Percentiles rank a stretch among this genome's conserved stretches.
These are phyloP conservation scores for Strigamia maritima DNA, from an alignment of 2,888 invertebrate species.

Conservation along the genomic window DNA sequence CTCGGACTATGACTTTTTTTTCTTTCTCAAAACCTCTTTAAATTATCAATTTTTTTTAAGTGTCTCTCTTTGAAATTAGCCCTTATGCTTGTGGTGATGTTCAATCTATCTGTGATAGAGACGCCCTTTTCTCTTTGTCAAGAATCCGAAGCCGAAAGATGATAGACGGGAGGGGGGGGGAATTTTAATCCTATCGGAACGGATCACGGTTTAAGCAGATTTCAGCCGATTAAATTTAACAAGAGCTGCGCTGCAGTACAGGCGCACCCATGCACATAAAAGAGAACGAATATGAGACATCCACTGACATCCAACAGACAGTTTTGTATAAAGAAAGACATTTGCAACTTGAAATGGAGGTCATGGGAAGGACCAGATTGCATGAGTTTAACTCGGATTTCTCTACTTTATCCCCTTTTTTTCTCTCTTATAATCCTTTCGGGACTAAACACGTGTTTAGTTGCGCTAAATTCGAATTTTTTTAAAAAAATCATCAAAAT, in stretches of 20 bases:
- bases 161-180: conserved; percentile 40
- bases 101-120: conserved; percentile 20
- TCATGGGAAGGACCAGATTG: conserved; percentile 1
- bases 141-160: conserved; percentile 37
- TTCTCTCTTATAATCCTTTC: neutral
- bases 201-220: conserved; percentile 44
- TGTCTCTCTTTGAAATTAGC: conserved; percentile 29
- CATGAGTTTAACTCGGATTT: neutral
- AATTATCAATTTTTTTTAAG: conserved; percentile 1
- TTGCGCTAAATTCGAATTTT: neutral
- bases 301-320: conserved; percentile 7
- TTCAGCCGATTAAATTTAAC: conserved; percentile 43
- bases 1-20: neutral
- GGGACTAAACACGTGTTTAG: neutral
- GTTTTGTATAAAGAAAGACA: neutral
- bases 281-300: neutral
- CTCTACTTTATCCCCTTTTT: neutral
- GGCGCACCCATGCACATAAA: conserved; percentile 8
- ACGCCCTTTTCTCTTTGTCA: conserved; percentile 35
- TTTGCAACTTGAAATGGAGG: conserved; percentile 24
- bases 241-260: conserved; percentile 38
- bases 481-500: too few relatives aligned
- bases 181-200: conserved; percentile 43
- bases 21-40: neutral
- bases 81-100: conserved; percentile 35